Base-by-base conservation (phyloP, 2,888 invertebrate genomes). In the Eulithis testata region DNA sequence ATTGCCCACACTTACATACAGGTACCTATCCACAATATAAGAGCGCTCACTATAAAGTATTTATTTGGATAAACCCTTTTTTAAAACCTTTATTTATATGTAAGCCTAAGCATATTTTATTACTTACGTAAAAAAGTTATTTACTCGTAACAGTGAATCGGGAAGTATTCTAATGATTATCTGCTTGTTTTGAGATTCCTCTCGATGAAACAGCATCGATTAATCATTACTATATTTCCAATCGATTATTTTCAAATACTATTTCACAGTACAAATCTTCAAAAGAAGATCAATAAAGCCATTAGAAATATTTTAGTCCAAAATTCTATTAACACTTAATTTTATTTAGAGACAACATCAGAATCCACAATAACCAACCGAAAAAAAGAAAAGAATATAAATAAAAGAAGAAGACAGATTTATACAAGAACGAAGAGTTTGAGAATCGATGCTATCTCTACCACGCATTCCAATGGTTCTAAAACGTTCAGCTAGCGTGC, bases 41-140 rank as follows among this genome's bases (percentile, higher is more conserved):
- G 37, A 55, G 43, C 11, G n/a, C 14, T 61, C 11, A 57, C 47
- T 51, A 40, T 11, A 14, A 49, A 14, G 7, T 50, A 53, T 61
- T 21, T 21, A 21, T 21, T 57, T 63, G 53, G 57, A 60, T 54
- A 45, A 50, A 57, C 60, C 60, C 63, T 11, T 63, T 60, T 43
- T 50, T 54, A 6, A 60, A 66, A 50, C 44, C 1, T 57, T 57
- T 53, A 63, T 63, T 57, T 45, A 7, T 21, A 21, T 1, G 44
- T 65, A 67, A 67, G 67, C 67, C 67, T 58, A 63, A 64, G 67
- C 67, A 50, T 67, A 63, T 67, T 50, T 9, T 64, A 56, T 56
- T 50, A 63, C 49, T 60, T 59, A 63, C 45, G 67, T 67, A 67
- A 60, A 67, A 67, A 67, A 63, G 50, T 67, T 63, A 60, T 56